Evolutionary conservation across 2,888 invertebrate species (phyloP), one percentile per base, ranked within the genome.

Genomic region (Callimorpha dominula): DNA sequence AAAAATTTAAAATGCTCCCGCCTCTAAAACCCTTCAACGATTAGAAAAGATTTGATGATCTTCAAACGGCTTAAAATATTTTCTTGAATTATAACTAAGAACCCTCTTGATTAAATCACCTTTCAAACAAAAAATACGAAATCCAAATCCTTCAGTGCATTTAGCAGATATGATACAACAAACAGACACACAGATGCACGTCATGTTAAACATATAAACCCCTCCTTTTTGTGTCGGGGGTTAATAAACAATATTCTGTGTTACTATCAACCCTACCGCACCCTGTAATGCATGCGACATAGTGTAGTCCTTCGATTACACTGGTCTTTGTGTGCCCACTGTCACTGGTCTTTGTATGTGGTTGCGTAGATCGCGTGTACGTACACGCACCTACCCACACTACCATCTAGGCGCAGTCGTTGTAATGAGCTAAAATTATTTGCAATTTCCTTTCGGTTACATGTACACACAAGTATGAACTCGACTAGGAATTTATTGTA

Each of bases 351-450:
- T 85, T 81, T 83, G 74, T 72, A 76, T 90, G 87, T 90, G 72
- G 81, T 85, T 80, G 87, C 84, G 79, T 88, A 89, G 87, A 87
- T 85, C 79, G 74, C 76, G 76, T 85, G 76, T 83, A 76, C 65
- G 75, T 75, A 84, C 79, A 82, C 71, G 50, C 68, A 70, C 83
- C 73, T 81, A 88, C 87, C 85, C 76, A 57, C 17, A 52, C 75
- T 68, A 72, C 62, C 20, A 81, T 81, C 84, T 90, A 88, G 87
- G 85, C 85, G 83, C 84, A 86, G 85, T 87, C 76, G 82, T 75
- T 83, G 79, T 86, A 87, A 87, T 86, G 81, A 86, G 86, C 86
- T 92, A 87, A 90, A 90, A 89, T 90, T 90, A 88, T 91, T 87
- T 84, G 87, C 88, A 88, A 89, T 91, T 91, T 91, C 89, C 91